Conservation (phyloP, 2,888 invertebrate genomes). For the Troglohyphantes excavatus region DNA sequence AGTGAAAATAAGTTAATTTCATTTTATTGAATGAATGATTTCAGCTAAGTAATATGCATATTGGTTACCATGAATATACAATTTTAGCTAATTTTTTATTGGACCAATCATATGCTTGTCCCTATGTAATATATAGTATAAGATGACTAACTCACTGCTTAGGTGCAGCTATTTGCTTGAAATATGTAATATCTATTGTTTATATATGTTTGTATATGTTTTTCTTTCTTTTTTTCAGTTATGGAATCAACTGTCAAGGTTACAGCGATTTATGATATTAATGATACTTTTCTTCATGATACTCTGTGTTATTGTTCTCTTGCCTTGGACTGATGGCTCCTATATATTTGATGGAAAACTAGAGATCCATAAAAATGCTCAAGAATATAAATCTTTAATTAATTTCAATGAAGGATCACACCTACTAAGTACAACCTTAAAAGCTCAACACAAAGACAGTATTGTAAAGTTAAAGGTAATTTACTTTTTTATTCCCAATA, state of each 20-base stretch:
- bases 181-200: neutral
- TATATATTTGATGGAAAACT: constrained; percentile 21
- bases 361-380: constrained; percentile 39
- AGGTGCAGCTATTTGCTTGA: no score
- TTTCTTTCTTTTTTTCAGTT: constrained; percentile 42
- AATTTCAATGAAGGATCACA: neutral
- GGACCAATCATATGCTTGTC: no score
- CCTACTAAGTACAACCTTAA: neutral
- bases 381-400: constrained; percentile 19
- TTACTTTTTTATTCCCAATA: no score
- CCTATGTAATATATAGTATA: no score
- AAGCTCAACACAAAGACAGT: constrained; percentile 31
- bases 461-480: constrained; percentile 61
- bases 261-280: constrained; percentile 71
- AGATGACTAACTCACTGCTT: no score
- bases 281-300: constrained; percentile 70
- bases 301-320: constrained; percentile 68
- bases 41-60: no score
- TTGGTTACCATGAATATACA: no score
- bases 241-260: constrained; percentile 75
- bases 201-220: neutral
- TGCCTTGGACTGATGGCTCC: constrained; percentile 75
- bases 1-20: no score
- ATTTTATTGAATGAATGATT: no score
- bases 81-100: no score